Conservation (phyloP, 64 coral and sea anemone species). For the Stichodactyla mertensii region DNA sequence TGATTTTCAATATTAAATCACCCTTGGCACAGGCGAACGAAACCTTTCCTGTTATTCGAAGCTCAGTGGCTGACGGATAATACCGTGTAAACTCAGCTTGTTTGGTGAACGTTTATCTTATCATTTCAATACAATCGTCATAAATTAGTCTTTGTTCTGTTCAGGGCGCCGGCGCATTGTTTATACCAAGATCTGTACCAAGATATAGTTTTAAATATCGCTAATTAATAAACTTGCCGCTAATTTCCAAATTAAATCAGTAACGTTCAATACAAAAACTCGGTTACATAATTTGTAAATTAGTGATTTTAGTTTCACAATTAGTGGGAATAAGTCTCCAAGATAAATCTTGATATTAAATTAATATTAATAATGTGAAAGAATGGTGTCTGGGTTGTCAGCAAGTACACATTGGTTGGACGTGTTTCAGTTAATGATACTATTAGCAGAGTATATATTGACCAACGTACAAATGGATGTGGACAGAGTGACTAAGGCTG, state of each 20-base stretch:
- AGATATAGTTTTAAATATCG: background rate
- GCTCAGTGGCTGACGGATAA: background rate
- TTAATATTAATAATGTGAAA: background rate
- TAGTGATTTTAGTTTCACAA: background rate
- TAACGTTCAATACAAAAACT: background rate
- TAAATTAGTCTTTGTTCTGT: background rate
- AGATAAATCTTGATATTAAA: background rate
- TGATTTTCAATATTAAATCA: background rate
- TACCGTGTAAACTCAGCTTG: background rate
- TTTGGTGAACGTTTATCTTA: background rate
- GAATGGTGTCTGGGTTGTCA: background rate
- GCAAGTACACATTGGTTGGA: background rate
- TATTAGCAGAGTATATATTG: background rate
- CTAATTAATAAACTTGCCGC: background rate
- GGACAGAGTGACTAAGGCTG: background rate
- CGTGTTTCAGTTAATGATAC: background rate
- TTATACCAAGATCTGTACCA: background rate
- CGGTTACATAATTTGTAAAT: background rate
- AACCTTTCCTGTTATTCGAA: background rate
- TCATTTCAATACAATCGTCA: background rate
- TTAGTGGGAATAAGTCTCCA: background rate
- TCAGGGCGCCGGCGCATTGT: background rate
- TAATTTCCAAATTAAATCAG: background rate
- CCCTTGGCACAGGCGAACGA: background rate
- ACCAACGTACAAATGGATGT: background rate